These are phyloP conservation scores for Phrynocephalus forsythii DNA, from an alignment of 2,797 vertebrate genomes.

Conservation along the genomic window DNA sequence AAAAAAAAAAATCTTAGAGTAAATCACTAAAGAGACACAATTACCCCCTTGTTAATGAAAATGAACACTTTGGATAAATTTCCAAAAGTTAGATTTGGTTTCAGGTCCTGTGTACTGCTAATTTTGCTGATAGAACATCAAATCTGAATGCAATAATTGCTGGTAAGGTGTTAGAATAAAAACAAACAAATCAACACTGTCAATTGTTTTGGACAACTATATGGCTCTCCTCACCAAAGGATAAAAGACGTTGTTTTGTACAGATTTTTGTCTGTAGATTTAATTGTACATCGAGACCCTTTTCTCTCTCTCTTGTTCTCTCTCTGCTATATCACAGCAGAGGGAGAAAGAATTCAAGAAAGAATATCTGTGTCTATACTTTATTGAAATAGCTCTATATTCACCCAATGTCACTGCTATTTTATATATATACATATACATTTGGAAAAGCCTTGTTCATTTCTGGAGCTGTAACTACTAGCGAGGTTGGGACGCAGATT, in stretches of 20 bases:
- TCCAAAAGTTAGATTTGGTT: slow-evolving; percentile 75
- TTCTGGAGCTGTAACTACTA: background rate
- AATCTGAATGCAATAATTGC: slow-evolving; percentile 40
- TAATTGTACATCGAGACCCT: background rate
- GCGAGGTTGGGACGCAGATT: too few species aligned
- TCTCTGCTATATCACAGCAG: too few species aligned
- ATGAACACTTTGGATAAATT: slow-evolving; percentile 72
- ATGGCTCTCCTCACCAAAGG: background rate
- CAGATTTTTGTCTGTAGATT: background rate
- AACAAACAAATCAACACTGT: slow-evolving; percentile 28
- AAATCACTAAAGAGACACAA: slow-evolving; percentile 86
- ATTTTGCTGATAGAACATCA: slow-evolving; percentile 32
- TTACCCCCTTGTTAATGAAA: slow-evolving; percentile 82
- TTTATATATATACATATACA: background rate
- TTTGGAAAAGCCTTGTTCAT: background rate
- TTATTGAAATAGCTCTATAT: background rate
- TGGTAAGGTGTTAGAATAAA: slow-evolving; percentile 43
- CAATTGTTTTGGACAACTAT: slow-evolving; percentile 47
- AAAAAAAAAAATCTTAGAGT: slow-evolving; percentile 71
- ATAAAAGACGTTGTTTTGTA: background rate
- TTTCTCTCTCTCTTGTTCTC: too few species aligned
- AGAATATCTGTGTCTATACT: background rate
- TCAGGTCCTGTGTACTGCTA: slow-evolving; percentile 73
- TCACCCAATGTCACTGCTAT: slow-evolving; percentile 1
- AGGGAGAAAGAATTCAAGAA: too few species aligned